phyloP scores from a whole-genome alignment of 2,888 invertebrate species.

The Erebia ligea region DNA sequence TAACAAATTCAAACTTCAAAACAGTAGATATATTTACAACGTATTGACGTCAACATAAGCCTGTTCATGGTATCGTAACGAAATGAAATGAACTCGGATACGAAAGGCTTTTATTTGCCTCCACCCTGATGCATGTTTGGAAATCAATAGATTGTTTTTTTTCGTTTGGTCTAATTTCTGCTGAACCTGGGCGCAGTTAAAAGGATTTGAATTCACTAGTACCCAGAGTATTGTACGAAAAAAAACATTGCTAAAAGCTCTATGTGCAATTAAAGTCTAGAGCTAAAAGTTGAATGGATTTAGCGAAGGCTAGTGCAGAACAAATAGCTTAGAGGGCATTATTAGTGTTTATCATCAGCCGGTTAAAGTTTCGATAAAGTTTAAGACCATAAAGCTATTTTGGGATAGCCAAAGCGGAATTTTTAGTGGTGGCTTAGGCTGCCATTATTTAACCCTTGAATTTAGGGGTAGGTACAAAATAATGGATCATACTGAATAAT shows the following conservation, averaged over 20 bases:
- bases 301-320: neutral
- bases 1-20: neutral
- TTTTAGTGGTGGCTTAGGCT: too few species aligned
- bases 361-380: too few species aligned
- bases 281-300: neutral
- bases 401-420: too few species aligned
- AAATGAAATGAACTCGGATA: constrained; percentile 28
- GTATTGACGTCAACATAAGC: neutral
- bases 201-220: constrained; percentile 23
- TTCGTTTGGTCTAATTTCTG: constrained; percentile 38
- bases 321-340: neutral
- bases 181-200: neutral
- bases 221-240: constrained; percentile 11
- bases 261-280: neutral
- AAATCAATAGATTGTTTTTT: constrained; percentile 39
- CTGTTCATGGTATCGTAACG: constrained; percentile 34
- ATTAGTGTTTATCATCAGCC: too few species aligned
- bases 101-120: constrained; percentile 33
- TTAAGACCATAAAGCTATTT: too few species aligned
- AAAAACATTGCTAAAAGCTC: neutral
- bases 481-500: too few species aligned
- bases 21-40: neutral
- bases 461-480: too few species aligned
- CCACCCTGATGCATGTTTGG: constrained; percentile 31
- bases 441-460: too few species aligned